Evolutionary conservation across 92 coral and sea anemone genomes (phyloP).

Genomic region (Plumapathes pennacea): DNA sequence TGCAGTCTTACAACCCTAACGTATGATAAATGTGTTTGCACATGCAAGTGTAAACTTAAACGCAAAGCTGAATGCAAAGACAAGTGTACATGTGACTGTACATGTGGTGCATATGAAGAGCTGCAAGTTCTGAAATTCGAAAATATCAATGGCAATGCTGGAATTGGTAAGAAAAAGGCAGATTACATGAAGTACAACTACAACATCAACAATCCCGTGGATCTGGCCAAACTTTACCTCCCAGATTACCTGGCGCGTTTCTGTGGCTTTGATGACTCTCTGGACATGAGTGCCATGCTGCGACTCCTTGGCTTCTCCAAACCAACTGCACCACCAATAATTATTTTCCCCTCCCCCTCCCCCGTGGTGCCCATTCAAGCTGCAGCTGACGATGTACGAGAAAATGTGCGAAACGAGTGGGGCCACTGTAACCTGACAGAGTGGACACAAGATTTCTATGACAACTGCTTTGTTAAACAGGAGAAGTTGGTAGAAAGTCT

Average conservation of each 20-base stretch:
- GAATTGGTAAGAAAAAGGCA: too few relatives aligned
- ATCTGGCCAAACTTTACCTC: conserved; percentile 25
- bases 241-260: conserved; percentile 22
- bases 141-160: conserved; percentile 16
- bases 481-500: conserved; percentile 15
- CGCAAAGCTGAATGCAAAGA: too few relatives aligned
- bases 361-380: conserved; percentile 6
- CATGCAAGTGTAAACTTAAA: too few relatives aligned
- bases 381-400: conserved; percentile 32
- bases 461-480: conserved; percentile 16
- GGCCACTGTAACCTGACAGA: conserved; percentile 15
- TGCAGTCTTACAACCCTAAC: too few relatives aligned
- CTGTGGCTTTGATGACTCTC: conserved; percentile 25
- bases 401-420: conserved; percentile 24
- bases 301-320: conserved; percentile 7
- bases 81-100: too few relatives aligned
- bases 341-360: conserved; percentile 3
- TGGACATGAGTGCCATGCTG: conserved; percentile 23
- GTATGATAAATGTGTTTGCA: too few relatives aligned
- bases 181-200: too few relatives aligned
- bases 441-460: conserved; percentile 17
- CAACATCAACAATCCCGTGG: conserved; percentile 8
- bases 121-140: conserved; percentile 6
- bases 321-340: background rate
- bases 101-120: too few relatives aligned